Evolutionary conservation across 2,797 vertebrate genomes (phyloP).

Genomic region (Hoplostethus atlanticus): DNA sequence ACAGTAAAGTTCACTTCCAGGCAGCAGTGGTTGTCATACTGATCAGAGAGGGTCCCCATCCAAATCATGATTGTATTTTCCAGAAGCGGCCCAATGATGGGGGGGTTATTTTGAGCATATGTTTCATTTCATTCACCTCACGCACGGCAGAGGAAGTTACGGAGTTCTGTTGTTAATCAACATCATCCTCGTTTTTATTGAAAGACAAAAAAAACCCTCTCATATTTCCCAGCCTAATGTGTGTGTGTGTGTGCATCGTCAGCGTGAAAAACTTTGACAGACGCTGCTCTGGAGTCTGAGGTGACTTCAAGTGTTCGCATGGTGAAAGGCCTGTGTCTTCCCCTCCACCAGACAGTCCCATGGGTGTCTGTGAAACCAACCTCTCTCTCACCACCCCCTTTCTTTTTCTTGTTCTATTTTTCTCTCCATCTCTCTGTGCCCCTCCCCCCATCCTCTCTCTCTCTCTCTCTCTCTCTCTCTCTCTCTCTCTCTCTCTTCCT

Average conservation of each 20-base stretch:
- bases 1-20: background rate
- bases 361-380: slow-evolving; percentile 53
- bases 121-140: slow-evolving; percentile 10
- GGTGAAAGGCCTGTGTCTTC: slow-evolving; percentile 1
- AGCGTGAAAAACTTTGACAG: background rate
- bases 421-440: slow-evolving; percentile 33
- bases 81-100: background rate
- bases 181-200: background rate
- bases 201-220: slow-evolving; percentile 10
- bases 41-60: slow-evolving; percentile 7
- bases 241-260: background rate
- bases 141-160: slow-evolving; percentile 7
- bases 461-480: slow-evolving; percentile 20
- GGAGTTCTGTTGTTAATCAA: slow-evolving; percentile 27
- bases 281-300: slow-evolving; percentile 9
- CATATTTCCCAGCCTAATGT: slow-evolving; percentile 2
- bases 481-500: slow-evolving; percentile 32
- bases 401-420: slow-evolving; percentile 33
- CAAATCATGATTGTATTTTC: slow-evolving; percentile 1
- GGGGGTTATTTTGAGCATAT: slow-evolving; percentile 7
- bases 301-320: slow-evolving; percentile 4
- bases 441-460: slow-evolving; percentile 19
- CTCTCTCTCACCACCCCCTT: slow-evolving; percentile 42
- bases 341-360: slow-evolving; percentile 45
- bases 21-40: slow-evolving; percentile 3